Conservation (phyloP, 1,140 invertebrate species). For the Leptinotarsa texana region DNA sequence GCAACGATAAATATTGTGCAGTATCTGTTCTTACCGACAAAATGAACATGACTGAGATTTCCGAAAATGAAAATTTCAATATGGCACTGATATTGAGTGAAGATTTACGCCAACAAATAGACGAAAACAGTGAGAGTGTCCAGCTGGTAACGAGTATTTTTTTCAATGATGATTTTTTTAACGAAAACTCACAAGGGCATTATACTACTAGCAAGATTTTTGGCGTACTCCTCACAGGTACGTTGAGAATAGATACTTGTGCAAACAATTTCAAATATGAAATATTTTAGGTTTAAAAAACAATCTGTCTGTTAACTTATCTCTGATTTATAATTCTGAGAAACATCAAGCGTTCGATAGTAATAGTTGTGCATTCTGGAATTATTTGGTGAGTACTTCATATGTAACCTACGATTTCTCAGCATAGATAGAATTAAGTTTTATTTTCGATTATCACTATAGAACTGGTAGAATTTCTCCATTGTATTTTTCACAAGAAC, state of each 20-base stretch:
- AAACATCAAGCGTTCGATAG: not conserved
- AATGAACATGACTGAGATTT: not conserved
- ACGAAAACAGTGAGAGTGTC: not conserved
- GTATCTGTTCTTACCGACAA: not conserved
- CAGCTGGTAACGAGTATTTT: constrained; percentile 38
- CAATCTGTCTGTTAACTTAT: not conserved
- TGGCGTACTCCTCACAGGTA: constrained; percentile 30
- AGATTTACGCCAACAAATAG: constrained; percentile 32
- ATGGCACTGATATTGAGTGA: constrained; percentile 35
- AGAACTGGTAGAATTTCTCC: too few species aligned
- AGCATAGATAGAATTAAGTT: too few species aligned
- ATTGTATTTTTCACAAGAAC: too few species aligned
- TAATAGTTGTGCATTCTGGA: constrained; percentile 9
- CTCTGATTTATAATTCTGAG: not conserved
- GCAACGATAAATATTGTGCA: constrained; percentile 21
- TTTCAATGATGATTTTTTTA: constrained; percentile 40
- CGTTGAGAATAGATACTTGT: constrained; percentile 7
- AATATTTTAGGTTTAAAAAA: not conserved
- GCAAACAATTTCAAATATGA: not conserved
- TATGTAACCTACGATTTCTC: too few species aligned
- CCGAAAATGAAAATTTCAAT: constrained; percentile 15
- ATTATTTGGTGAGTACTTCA: not conserved
- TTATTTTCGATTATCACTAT: too few species aligned
- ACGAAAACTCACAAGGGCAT: constrained; percentile 22
- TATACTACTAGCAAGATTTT: constrained; percentile 39